Evolutionary conservation across 2,888 invertebrate genomes (phyloP), one percentile per base, ranked within the genome.

Genomic region (Microplitis manilae): DNA sequence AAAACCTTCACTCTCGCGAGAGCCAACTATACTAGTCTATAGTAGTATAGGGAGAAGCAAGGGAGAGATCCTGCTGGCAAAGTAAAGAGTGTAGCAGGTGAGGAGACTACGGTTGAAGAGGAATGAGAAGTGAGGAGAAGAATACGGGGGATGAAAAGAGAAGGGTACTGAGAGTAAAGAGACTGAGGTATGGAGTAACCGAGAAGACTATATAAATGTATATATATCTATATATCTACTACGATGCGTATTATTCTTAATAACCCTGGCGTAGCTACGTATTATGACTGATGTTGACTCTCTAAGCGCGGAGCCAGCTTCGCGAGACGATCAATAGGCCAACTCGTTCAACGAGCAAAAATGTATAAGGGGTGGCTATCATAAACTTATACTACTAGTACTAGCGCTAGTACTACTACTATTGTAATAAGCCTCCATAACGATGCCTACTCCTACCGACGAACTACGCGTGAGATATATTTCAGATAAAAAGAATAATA

Each of bases 271-370:
- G 86, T 86, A 85, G 86, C 86, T 84, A 85, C 87, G 88, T 88
- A 89, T 89, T 90, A 89, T 90, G 89, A 90, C 88, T 88, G 89
- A 89, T 89, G 89, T 90, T 88, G 89, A 89, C 87, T 89, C 87
- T 89, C 86, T 87, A 84, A 87, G 87, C 87, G 85, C 84, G 86
- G 80, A 81, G 75, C 76, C 82, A 81, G 77, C 76, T 50, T 75
- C 71, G 78, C 73, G 70, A 80, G 79, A 78, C 85, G 85, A 85
- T 85, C 85, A 85, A 85, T 86, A 86, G 84, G 83, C 80, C 83
- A 81, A 83, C 82, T 81, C 77, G 82, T 81, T 81, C 82, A 83
- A 83, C 82, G 84, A 84, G 84, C 85, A 86, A 86, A 84, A 61
- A 61, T 71, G 61, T 71, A 50, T 50, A 59, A 70, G 70, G 70